Evolutionary conservation across 2,888 invertebrate genomes (phyloP).

Genomic region (Lucinisca nassula): DNA sequence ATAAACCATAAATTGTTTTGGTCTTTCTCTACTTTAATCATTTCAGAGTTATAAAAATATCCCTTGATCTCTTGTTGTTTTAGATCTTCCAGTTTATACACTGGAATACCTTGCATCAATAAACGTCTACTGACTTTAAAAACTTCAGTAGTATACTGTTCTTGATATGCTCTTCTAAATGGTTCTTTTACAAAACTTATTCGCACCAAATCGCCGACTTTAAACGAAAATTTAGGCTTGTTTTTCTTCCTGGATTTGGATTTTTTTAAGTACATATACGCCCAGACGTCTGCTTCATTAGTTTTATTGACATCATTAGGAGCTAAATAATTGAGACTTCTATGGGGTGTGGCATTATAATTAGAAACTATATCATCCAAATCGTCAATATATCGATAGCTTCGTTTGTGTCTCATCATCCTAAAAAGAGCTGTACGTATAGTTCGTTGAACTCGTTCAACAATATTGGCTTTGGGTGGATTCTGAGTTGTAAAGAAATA

Average conservation of each 20-base stretch:
- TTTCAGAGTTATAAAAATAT: constrained; percentile 28
- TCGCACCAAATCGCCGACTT: background rate
- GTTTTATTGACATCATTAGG: background rate
- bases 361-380: background rate
- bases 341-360: constrained; percentile 22
- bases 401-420: background rate
- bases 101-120: constrained; percentile 27
- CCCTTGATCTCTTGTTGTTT: constrained; percentile 25
- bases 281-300: constrained; percentile 22
- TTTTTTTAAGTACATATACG: constrained; percentile 15
- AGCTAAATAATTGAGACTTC: constrained; percentile 8
- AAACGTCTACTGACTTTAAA: background rate
- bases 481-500: constrained; percentile 21
- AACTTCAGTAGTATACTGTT: constrained; percentile 17
- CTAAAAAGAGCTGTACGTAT: background rate
- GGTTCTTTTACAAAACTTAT: background rate
- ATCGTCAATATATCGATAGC: constrained; percentile 4
- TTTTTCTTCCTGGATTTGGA: background rate
- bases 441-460: background rate
- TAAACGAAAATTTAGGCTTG: background rate
- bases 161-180: background rate
- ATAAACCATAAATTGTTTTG: constrained; percentile 32
- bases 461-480: background rate
- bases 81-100: constrained; percentile 37
- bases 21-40: constrained; percentile 34